Percentiles rank a stretch among this genome's conserved stretches.
Evolutionary conservation across 2,888 invertebrate species (phyloP).

Genomic region (Aspidapion aeneum): DNA sequence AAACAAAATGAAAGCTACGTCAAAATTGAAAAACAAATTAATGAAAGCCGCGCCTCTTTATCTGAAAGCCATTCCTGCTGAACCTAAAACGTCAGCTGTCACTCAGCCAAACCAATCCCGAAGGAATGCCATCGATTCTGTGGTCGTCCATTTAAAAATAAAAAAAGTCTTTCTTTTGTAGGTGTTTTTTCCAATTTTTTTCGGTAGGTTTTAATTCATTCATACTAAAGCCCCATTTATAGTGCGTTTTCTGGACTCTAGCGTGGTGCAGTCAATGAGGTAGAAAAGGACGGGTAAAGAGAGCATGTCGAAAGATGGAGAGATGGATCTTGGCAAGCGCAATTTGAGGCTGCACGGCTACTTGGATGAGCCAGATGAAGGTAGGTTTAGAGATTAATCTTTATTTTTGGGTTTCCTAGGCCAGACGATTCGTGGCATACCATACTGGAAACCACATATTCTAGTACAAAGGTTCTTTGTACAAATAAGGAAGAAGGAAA

Average conservation of each 20-base stretch:
- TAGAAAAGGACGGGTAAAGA: not conserved
- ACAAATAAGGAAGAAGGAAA: too few relatives aligned
- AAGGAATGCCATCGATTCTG: not conserved
- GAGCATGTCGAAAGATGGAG: not conserved
- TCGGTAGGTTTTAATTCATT: not conserved
- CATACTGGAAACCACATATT: too few relatives aligned
- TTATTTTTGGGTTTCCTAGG: too few relatives aligned
- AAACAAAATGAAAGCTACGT: too few relatives aligned
- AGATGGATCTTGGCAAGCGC: not conserved
- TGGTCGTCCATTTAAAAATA: not conserved
- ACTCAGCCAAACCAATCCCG: not conserved
- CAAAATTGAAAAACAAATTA: too few relatives aligned
- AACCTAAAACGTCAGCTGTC: not conserved
- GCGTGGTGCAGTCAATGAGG: not conserved
- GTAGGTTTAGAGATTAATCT: too few relatives aligned
- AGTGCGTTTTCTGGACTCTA: not conserved
- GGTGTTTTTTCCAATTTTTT: not conserved
- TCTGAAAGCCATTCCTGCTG: not conserved
- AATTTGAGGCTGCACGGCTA: not conserved
- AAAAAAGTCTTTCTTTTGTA: not conserved
- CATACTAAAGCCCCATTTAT: not conserved
- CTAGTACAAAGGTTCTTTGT: too few relatives aligned
- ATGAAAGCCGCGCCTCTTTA: too few relatives aligned
- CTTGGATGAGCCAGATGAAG: not conserved
- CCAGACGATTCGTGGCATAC: too few relatives aligned